These are phyloP conservation scores for Meliscaeva auricollis DNA, from an alignment of 2,888 invertebrate species.

Conservation along the genomic window DNA sequence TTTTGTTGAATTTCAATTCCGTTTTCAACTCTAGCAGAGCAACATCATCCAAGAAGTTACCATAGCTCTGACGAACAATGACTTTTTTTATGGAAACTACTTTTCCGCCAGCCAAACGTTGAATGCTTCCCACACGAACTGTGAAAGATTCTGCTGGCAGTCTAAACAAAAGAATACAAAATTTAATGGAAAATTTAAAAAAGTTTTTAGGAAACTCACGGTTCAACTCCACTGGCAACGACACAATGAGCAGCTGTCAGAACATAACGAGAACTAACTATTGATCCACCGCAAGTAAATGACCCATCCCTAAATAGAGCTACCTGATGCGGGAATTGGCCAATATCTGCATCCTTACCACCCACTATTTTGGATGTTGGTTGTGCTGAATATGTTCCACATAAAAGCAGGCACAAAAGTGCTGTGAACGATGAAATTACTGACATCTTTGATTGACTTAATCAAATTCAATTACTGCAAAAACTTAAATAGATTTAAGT, in stretches of 20 bases:
- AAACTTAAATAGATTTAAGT: no score
- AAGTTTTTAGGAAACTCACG: slow-evolving; percentile 38
- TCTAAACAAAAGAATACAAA: no score
- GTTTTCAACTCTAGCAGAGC: slow-evolving; percentile 78
- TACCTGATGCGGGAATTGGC: slow-evolving; percentile 82
- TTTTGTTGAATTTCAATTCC: slow-evolving; percentile 74
- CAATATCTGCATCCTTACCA: slow-evolving; percentile 80
- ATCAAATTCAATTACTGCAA: no score
- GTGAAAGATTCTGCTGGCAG: slow-evolving; percentile 68
- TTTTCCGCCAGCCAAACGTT: slow-evolving; percentile 80
- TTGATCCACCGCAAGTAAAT: slow-evolving; percentile 79
- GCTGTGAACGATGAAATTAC: no score
- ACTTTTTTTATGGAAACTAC: slow-evolving; percentile 78
- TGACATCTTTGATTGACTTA: no score
- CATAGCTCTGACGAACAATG: slow-evolving; percentile 79
- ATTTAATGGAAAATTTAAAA: no score
- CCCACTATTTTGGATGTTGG: slow-evolving; percentile 8
- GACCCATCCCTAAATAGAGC: slow-evolving; percentile 80
- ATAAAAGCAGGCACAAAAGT: no score
- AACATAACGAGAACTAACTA: slow-evolving; percentile 77
- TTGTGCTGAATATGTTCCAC: no score
- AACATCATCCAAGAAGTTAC: slow-evolving; percentile 81
- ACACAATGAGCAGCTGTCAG: slow-evolving; percentile 80
- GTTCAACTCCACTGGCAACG: slow-evolving; percentile 47
- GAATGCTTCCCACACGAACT: slow-evolving; percentile 81